phyloP scores from a whole-genome alignment of 30 jellyfish, hydroid and myxozoan genomes.

The Chrysaora quinquecirrha region DNA sequence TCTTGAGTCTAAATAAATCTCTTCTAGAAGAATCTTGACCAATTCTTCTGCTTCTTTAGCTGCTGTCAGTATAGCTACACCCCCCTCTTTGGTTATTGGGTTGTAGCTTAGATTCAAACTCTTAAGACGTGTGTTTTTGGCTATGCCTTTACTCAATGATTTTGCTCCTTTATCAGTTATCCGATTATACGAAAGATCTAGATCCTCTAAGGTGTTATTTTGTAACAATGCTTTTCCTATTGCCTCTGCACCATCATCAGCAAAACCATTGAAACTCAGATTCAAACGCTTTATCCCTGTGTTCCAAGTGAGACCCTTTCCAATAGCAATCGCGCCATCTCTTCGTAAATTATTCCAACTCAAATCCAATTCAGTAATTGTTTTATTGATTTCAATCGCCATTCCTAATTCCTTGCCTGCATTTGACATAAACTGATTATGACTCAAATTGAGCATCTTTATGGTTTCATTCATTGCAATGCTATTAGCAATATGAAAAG shows the following conservation, averaged over 20 bases:
- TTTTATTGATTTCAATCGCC: constrained; percentile 34
- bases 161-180: constrained; percentile 23
- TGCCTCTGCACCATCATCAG: constrained; percentile 69
- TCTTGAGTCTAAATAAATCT: constrained; percentile 19
- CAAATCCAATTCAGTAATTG: constrained; percentile 47
- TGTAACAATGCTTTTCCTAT: constrained; percentile 52
- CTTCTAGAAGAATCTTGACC: constrained; percentile 4
- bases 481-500: constrained; percentile 25
- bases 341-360: constrained; percentile 73
- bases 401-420: constrained; percentile 55
- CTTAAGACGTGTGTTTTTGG: constrained; percentile 12
- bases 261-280: constrained; percentile 70
- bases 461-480: constrained; percentile 25
- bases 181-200: constrained; percentile 39
- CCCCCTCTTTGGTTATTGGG: constrained; percentile 34
- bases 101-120: constrained; percentile 30
- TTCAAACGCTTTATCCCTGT: constrained; percentile 15
- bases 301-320: constrained; percentile 43
- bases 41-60: not conserved
- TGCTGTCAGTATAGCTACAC: constrained; percentile 19
- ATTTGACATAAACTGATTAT: constrained; percentile 41
- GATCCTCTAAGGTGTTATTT: constrained; percentile 10
- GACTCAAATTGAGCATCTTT: constrained; percentile 35
- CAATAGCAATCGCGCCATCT: constrained; percentile 66
- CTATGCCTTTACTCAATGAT: constrained; percentile 26